Evolutionary conservation across 2,888 invertebrate genomes (phyloP).

Genomic region (Rosalia funebris): DNA sequence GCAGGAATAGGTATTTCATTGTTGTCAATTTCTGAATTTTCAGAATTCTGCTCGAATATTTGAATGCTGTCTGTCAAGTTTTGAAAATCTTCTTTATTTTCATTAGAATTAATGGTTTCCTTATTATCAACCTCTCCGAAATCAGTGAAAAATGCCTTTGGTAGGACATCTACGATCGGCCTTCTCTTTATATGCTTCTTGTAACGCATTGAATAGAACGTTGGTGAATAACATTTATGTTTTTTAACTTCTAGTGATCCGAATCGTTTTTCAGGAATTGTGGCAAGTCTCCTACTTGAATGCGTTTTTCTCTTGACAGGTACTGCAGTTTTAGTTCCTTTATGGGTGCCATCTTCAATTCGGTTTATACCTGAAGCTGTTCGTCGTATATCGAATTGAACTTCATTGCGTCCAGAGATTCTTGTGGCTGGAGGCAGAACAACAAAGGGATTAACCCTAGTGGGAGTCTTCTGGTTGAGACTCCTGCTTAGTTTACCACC

Average conservation of each 20-base stretch:
- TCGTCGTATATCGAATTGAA: constrained; percentile 53
- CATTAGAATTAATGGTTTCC: constrained; percentile 8
- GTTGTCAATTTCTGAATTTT: constrained; percentile 48
- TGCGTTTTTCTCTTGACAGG: constrained; percentile 25
- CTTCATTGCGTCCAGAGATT: constrained; percentile 54
- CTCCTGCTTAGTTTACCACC: background rate
- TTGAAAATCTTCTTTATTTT: constrained; percentile 67
- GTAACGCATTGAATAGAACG: constrained; percentile 63
- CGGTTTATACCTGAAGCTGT: constrained; percentile 55
- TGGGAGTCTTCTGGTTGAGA: background rate
- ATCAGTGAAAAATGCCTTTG: constrained; percentile 54
- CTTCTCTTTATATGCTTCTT: constrained; percentile 62
- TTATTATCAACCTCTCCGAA: constrained; percentile 8
- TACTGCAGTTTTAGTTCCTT: constrained; percentile 22
- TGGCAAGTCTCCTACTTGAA: constrained; percentile 34
- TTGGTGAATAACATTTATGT: constrained; percentile 63
- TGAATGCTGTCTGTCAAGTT: constrained; percentile 76
- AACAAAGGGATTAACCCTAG: background rate
- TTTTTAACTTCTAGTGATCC: constrained; percentile 60
- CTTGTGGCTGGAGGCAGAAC: constrained; percentile 32
- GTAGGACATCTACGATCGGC: constrained; percentile 59
- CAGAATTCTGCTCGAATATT: constrained; percentile 68
- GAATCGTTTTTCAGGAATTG: constrained; percentile 54
- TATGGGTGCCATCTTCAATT: constrained; percentile 11
- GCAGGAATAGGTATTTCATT: constrained; percentile 67